These are phyloP conservation scores for Pseudobourletiella spinata DNA, from an alignment of 1,140 invertebrate species.

Conservation along the genomic window DNA sequence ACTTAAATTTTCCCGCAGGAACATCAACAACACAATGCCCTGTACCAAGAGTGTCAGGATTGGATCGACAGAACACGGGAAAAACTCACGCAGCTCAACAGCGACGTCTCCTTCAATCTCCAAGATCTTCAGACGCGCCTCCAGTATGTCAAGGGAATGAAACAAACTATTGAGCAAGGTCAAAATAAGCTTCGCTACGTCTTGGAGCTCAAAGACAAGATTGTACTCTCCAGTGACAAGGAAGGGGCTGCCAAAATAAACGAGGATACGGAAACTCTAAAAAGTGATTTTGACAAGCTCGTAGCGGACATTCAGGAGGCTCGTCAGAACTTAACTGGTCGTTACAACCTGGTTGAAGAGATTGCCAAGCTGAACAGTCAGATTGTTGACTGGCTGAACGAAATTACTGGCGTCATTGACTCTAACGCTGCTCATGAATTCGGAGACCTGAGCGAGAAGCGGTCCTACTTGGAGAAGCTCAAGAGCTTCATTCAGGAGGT, in stretches of 20 bases:
- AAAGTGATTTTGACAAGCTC: slow-evolving; percentile 77
- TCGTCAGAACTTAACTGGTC: slow-evolving; percentile 58
- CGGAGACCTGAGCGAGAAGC: slow-evolving; percentile 79
- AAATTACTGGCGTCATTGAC: slow-evolving; percentile 66
- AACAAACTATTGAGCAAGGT: slow-evolving; percentile 77
- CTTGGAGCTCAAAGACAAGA: slow-evolving; percentile 81
- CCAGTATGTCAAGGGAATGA: slow-evolving; percentile 69
- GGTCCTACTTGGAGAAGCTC: slow-evolving; percentile 73
- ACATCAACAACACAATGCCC: slow-evolving; percentile 77
- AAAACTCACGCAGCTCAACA: slow-evolving; percentile 62
- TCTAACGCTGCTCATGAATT: slow-evolving; percentile 50
- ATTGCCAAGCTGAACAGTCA: slow-evolving; percentile 53
- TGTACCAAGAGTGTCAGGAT: slow-evolving; percentile 83
- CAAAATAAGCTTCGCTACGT: slow-evolving; percentile 79
- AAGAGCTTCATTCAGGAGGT: slow-evolving; percentile 67
- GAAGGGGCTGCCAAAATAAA: slow-evolving; percentile 74
- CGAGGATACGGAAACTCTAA: slow-evolving; percentile 77
- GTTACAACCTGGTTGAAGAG: slow-evolving; percentile 69
- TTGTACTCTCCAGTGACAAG: slow-evolving; percentile 83
- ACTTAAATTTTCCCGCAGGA: too few species aligned
- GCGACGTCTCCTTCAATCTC: slow-evolving; percentile 62
- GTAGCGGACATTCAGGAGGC: slow-evolving; percentile 68
- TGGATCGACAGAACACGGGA: slow-evolving; percentile 80
- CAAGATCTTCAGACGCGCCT: slow-evolving; percentile 74
- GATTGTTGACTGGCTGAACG: slow-evolving; percentile 72